A percentile compares a stretch with the other conserved stretches of the same genome.
phyloP scores from a whole-genome alignment of 2,888 invertebrate species.

The Cheilosia soror region DNA sequence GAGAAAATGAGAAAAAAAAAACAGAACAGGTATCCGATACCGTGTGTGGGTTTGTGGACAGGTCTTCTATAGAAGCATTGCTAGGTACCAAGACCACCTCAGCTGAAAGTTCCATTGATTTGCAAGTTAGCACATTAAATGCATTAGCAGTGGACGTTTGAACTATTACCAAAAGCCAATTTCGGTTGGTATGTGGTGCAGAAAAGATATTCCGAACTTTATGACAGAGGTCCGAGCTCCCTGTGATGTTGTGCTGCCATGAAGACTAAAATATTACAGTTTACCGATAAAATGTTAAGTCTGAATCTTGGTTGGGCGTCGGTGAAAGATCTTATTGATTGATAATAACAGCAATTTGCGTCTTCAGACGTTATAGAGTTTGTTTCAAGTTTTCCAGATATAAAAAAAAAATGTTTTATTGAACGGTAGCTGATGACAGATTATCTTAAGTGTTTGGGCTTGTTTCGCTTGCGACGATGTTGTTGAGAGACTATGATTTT shows the following conservation, averaged over 20 bases:
- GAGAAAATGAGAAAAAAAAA: constrained; percentile 21
- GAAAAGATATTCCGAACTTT: neutral
- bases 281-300: constrained; percentile 32
- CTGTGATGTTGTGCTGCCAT: constrained; percentile 14
- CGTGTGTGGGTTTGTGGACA: constrained; percentile 57
- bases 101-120: constrained; percentile 57
- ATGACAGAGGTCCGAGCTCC: neutral
- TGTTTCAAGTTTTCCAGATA: constrained; percentile 39
- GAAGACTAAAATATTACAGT: constrained; percentile 41
- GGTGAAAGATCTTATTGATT: constrained; percentile 57
- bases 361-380: constrained; percentile 42
- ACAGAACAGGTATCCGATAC: constrained; percentile 47
- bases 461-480: constrained; percentile 24
- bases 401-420: constrained; percentile 25
- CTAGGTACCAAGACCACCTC: constrained; percentile 17
- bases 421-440: constrained; percentile 47
- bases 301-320: constrained; percentile 50
- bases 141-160: constrained; percentile 52
- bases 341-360: constrained; percentile 64
- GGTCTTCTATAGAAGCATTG: constrained; percentile 41
- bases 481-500: constrained; percentile 25
- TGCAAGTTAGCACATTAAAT: constrained; percentile 62
- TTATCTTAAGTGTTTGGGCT: constrained; percentile 39
- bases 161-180: constrained; percentile 49
- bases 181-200: constrained; percentile 10